These are phyloP conservation scores for Macrophya annulata DNA, from an alignment of 2,888 invertebrate species.

Conservation along the genomic window DNA sequence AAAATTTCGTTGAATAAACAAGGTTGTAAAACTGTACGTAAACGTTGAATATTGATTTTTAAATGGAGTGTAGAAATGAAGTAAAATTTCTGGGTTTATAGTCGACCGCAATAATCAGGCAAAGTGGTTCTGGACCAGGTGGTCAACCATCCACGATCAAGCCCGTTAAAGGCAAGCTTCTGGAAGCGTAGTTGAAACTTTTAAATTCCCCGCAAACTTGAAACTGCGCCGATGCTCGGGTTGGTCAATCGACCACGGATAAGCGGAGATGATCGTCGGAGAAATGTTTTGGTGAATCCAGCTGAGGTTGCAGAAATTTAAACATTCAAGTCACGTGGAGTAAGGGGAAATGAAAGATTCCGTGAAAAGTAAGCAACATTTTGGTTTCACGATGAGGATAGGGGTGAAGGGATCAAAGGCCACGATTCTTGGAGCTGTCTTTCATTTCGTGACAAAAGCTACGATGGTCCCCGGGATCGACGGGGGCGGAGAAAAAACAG, in stretches of 20 bases:
- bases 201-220: constrained; percentile 51
- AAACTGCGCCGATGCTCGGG: constrained; percentile 45
- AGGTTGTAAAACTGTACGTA: neutral
- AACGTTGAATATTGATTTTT: neutral
- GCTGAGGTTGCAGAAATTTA: neutral
- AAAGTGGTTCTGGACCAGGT: constrained; percentile 47
- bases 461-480: neutral
- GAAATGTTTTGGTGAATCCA: constrained; percentile 13
- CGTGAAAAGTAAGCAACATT: constrained; percentile 21
- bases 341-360: constrained; percentile 4
- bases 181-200: constrained; percentile 52
- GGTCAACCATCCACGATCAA: constrained; percentile 52
- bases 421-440: constrained; percentile 11
- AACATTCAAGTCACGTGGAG: neutral
- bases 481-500: constrained; percentile 1
- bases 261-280: neutral
- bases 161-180: constrained; percentile 40
- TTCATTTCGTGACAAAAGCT: constrained; percentile 25
- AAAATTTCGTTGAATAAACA: neutral
- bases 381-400: constrained; percentile 1
- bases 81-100: constrained; percentile 11
- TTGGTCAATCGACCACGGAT: constrained; percentile 42
- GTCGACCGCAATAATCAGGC: constrained; percentile 48
- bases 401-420: constrained; percentile 42
- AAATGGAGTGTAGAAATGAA: constrained; percentile 18